Evolutionary conservation across 2,113 vertebrate genomes (phyloP), one percentile per base, ranked within the genome.

Genomic region (Apeltes quadracus): DNA sequence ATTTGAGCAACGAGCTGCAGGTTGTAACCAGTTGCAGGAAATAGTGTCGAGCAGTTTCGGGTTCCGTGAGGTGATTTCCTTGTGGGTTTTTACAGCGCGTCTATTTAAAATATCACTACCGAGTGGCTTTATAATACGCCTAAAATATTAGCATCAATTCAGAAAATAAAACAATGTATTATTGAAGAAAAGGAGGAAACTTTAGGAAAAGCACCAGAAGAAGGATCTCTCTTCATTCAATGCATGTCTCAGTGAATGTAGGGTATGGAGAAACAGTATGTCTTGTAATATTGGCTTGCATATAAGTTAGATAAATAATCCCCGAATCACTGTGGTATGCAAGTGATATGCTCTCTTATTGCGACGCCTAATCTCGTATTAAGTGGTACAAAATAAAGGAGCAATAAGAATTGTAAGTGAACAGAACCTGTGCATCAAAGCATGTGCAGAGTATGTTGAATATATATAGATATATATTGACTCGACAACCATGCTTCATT

Each of bases 1-100:
- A 57, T 27, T 5, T 61, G 55, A 51, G 29, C 39, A 70, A 36
- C 38, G 61, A 78, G 38, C 54, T 50, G 55, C 75, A 23, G 25
- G 20, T 53, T 22, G 61, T 36, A 34, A 44, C 41, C 20, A 38
- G 54, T 62, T 14, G 48, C 44, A 56, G 1, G 44, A 12, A 18
- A 6, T 16, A 15, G 12, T 1, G 11, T 27, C 4, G 0, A 20
- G 61, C n/a, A 44, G 69, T 67, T 74, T 74, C 50, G 25, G 38
- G 34, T 18, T 20, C 39, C 3, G 10, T 69, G 14, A n/a, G 3
- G 20, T 34, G 56, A 50, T 73, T 58, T 63, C 14, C 7, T 6
- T 27, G 51, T 7, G 15, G 12, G 13, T 38, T 62, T 69, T 16
- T 3, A 71, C 14, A 39, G 3, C 32, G 6, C 32, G 3, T 7